Conservation (phyloP, 64 coral and sea anemone genomes). For the Pachyseris speciosa region DNA sequence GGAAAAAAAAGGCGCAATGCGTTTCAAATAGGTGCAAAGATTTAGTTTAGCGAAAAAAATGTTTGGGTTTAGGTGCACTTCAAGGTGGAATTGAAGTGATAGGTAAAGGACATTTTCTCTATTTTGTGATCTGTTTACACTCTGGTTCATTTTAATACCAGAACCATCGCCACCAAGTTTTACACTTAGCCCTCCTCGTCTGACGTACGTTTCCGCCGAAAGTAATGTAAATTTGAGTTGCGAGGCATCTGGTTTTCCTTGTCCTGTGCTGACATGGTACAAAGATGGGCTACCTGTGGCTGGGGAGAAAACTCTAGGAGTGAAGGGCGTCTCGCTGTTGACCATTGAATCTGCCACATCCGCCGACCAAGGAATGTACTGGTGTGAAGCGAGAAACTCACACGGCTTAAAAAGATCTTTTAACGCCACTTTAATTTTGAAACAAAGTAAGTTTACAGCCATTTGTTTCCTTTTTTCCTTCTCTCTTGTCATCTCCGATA, state of each 20-base stretch:
- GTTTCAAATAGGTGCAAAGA: too few species aligned
- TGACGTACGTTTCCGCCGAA: background rate
- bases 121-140: too few species aligned
- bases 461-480: background rate
- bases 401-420: background rate
- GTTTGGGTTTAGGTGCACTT: too few species aligned
- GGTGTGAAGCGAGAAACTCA: slow-evolving; percentile 25
- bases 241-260: background rate
- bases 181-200: background rate
- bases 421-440: background rate
- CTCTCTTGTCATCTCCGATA: background rate
- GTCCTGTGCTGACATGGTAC: background rate
- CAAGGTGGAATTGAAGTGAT: too few species aligned
- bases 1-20: too few species aligned
- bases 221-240: background rate
- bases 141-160: background rate
- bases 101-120: too few species aligned
- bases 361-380: background rate
- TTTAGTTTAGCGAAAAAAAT: too few species aligned
- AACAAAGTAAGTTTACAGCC: background rate
- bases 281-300: background rate
- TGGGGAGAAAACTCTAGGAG: background rate
- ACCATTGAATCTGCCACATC: background rate
- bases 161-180: background rate
- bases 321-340: background rate